Base-by-base conservation (phyloP, 1,140 invertebrate genomes). In the Plectus sambesii region DNA sequence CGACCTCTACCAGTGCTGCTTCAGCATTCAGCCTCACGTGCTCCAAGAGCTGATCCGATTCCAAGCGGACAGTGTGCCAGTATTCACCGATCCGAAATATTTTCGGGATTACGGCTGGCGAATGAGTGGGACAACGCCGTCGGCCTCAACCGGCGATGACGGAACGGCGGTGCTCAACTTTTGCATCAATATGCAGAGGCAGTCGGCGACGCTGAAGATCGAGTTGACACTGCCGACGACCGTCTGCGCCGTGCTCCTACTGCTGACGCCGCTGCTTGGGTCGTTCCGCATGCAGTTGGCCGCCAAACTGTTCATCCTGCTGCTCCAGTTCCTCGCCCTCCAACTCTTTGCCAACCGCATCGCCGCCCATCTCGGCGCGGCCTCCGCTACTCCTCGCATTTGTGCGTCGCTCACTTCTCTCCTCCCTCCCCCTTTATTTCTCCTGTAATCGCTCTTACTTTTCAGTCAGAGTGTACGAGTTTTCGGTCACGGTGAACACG, bases 1-100 rank as follows among this genome's bases (percentile, higher is more conserved):
- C 46, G 63, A 66, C 39, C 42, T 62, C 19, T 66, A 68, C 62
- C 67, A 68, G 51, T 66, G 63, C 36, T 66, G 63, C 30, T 66
- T 68, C 57, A 41, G 59, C 9, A 37, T 66, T 6, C 59, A 68
- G 37, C 62, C 64, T 15, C 56, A 61, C 42, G 5, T 17, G 39
- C 42, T 35, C 47, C 39, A 64, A 58, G 58, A 61, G 9, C 42
- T 68, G 20, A 60, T 66, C 37, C 47, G 58, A 43, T 63, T 66
- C 15, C 22, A 42, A 3, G 42, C 54, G 22, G 62, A 68, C 49
- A 62, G 59, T 2, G 56, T 55, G 9, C 63, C 63, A 12, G 61
- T 66, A 20, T 66, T 66, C 47, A 66, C 63, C 5, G 63, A 66
- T 40, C 63, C 63, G 22, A 66, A 66, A 44, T 66, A 64, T 27